Conservation (phyloP, 2,888 invertebrate genomes). For the Trissolcus japonicus region DNA sequence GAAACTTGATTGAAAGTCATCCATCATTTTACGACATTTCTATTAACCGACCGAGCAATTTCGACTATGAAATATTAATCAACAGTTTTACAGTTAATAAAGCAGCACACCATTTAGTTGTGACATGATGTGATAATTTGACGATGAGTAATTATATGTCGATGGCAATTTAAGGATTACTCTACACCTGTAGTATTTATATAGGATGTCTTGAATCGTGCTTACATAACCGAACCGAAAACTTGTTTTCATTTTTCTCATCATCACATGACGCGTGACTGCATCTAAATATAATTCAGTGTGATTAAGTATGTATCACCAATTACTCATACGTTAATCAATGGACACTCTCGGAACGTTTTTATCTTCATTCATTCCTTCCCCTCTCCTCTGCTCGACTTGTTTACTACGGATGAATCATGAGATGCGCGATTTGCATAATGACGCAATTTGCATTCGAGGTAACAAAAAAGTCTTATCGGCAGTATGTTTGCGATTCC, state of each 20-base stretch:
- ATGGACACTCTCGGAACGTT: slow-evolving; percentile 16
- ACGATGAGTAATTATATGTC: neutral
- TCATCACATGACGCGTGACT: neutral
- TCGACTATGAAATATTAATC: too few species aligned
- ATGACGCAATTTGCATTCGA: slow-evolving; percentile 16
- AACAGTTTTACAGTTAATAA: too few species aligned
- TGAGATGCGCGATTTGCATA: slow-evolving; percentile 28
- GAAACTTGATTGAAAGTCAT: too few species aligned
- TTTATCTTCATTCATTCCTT: slow-evolving; percentile 40
- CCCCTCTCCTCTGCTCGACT: neutral
- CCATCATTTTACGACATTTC: too few species aligned
- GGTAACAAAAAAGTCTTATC: slow-evolving; percentile 35
- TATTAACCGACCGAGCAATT: too few species aligned
- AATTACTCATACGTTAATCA: slow-evolving; percentile 42
- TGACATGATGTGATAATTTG: too few species aligned
- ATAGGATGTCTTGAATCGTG: neutral
- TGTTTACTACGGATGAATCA: slow-evolving; percentile 41
- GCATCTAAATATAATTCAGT: slow-evolving; percentile 6
- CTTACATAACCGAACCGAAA: neutral
- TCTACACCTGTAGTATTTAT: neutral
- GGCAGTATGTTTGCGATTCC: slow-evolving; percentile 17
- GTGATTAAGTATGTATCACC: slow-evolving; percentile 8
- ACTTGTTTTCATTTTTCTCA: neutral
- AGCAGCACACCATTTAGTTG: too few species aligned
- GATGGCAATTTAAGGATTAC: slow-evolving; percentile 11